These are phyloP conservation scores for Drosophila ironensis DNA, from an alignment of 1,140 invertebrate species.

Conservation along the genomic window DNA sequence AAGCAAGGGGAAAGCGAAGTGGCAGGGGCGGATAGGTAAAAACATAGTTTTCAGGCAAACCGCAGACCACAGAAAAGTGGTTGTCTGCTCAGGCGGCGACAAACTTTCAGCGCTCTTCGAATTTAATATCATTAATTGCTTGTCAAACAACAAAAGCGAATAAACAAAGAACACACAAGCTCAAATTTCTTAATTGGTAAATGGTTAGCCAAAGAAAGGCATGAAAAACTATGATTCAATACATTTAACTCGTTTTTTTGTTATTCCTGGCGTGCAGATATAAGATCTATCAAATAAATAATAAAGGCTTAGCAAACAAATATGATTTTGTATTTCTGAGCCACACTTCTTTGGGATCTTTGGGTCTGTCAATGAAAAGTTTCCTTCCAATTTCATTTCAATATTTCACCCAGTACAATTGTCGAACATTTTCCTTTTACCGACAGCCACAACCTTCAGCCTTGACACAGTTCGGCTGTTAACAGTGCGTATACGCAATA, in stretches of 20 bases:
- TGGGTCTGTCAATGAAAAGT: no score
- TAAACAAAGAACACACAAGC: not conserved
- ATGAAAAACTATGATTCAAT: no score
- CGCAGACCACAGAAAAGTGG: slow-evolving; percentile 5
- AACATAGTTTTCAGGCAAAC: not conserved
- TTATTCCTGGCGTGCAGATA: no score
- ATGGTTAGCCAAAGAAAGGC: no score
- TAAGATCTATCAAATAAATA: not conserved
- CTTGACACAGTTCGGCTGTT: slow-evolving; percentile 21
- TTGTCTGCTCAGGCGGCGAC: slow-evolving; percentile 7
- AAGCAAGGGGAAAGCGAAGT: not conserved
- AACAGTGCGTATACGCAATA: slow-evolving; percentile 40
- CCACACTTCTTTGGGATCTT: no score
- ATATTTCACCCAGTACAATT: not conserved
- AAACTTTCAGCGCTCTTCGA: not conserved
- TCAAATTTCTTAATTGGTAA: no score
- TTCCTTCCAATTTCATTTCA: no score
- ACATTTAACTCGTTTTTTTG: no score
- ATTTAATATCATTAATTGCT: slow-evolving; percentile 23
- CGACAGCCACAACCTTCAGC: not conserved
- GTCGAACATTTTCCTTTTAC: not conserved
- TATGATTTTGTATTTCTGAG: not conserved
- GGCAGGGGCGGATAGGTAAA: not conserved
- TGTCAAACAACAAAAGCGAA: slow-evolving; percentile 14
- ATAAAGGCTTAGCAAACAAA: not conserved